Conservation (phyloP, 2,113 vertebrate genomes). For the Scalopus aquaticus region DNA sequence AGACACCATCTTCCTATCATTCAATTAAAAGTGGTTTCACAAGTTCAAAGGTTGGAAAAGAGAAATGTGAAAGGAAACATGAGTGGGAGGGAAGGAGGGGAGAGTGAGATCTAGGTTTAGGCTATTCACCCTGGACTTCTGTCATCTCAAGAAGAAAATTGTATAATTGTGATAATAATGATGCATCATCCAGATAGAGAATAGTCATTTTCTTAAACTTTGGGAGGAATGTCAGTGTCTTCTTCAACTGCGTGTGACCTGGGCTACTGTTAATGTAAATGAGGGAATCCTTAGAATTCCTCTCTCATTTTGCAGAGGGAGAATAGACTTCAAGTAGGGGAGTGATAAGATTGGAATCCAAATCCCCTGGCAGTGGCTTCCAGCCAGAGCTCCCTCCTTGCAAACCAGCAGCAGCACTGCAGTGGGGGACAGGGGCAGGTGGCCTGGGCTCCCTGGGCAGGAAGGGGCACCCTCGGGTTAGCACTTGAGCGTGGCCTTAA, state of each 20-base stretch:
- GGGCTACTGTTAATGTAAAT: neutral
- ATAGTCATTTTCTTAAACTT: neutral
- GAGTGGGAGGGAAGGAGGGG: neutral
- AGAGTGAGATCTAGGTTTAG: neutral
- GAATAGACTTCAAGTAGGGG: neutral
- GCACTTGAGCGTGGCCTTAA: neutral
- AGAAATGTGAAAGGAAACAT: neutral
- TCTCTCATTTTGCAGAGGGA: neutral
- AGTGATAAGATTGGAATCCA: neutral
- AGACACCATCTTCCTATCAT: neutral
- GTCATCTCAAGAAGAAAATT: neutral
- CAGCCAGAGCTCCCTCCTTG: neutral
- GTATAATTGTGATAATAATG: neutral
- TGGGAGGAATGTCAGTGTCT: neutral
- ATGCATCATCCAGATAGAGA: neutral
- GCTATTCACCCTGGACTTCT: neutral
- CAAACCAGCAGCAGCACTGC: accelerated
- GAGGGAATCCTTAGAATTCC: neutral
- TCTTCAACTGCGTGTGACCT: neutral
- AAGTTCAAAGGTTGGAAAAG: neutral
- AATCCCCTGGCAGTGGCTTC: neutral
- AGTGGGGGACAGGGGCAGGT: accelerated
- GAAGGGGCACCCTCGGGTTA: neutral
- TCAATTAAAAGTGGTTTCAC: neutral
- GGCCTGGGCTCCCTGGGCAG: neutral